Conservation (phyloP, 2,113 vertebrate species). For the Oxyura jamaicensis region DNA sequence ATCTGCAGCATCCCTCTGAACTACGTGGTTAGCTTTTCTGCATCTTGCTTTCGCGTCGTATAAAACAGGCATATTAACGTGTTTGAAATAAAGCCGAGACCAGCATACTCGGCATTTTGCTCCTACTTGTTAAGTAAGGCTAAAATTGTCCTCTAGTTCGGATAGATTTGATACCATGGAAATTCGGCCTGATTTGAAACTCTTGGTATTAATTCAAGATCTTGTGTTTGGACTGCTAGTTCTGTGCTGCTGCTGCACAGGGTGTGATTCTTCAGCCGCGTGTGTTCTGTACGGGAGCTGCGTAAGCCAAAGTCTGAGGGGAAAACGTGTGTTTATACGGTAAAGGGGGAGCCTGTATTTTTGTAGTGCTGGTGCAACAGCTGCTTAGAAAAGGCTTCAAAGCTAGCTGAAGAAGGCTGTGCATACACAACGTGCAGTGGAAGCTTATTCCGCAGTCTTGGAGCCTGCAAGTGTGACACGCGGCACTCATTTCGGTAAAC, state of each 20-base stretch:
- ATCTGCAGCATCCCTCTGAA: neutral
- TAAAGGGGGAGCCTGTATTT: neutral
- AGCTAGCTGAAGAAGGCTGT: neutral
- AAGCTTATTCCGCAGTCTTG: neutral
- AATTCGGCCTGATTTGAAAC: neutral
- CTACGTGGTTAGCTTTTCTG: neutral
- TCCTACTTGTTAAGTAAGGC: neutral
- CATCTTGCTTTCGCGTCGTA: neutral
- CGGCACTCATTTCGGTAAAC: neutral
- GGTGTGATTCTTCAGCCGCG: neutral
- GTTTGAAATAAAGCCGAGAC: neutral
- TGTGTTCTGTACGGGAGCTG: neutral
- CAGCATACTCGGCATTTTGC: neutral
- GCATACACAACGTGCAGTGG: neutral
- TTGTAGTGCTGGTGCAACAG: neutral
- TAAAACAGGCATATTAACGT: neutral
- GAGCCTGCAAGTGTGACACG: neutral
- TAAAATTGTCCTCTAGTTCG: neutral
- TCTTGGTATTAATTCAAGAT: neutral
- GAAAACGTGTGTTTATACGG: neutral
- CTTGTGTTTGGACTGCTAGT: neutral
- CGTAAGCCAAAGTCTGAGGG: neutral
- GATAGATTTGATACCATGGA: too few species aligned
- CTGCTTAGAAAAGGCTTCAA: conserved; percentile 14
- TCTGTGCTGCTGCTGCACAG: neutral